A percentile compares a stretch with the other conserved stretches of the same genome.
These are phyloP conservation scores for Ashinkailepas kermadecensis DNA, from an alignment of 2,888 invertebrate genomes.

Conservation along the genomic window DNA sequence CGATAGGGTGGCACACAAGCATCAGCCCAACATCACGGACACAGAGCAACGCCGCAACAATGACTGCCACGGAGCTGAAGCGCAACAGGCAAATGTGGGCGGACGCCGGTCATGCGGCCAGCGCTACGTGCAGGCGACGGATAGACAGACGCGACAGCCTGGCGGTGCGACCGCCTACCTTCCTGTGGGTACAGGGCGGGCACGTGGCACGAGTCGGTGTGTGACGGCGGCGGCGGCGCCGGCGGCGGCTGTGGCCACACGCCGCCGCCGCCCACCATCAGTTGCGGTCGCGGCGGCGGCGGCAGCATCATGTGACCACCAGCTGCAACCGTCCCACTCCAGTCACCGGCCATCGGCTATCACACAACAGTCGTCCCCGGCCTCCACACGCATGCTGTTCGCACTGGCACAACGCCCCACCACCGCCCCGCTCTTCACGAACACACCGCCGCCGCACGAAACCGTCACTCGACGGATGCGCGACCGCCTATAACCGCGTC, in stretches of 20 bases:
- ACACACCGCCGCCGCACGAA: too few species aligned
- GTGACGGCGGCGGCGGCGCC: slow-evolving; percentile 24
- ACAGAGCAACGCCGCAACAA: too few species aligned
- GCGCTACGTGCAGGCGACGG: background rate
- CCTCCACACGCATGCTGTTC: slow-evolving; percentile 49
- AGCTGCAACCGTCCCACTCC: slow-evolving; percentile 43
- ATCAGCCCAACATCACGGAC: too few species aligned
- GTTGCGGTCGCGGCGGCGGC: slow-evolving; percentile 20
- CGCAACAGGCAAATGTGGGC: background rate
- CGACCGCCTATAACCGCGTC: too few species aligned
- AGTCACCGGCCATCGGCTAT: too few species aligned
- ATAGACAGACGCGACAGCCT: background rate
- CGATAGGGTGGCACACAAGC: too few species aligned
- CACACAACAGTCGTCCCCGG: slow-evolving; percentile 43
- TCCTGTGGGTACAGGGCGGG: background rate
- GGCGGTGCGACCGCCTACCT: background rate
- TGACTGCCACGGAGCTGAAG: too few species aligned
- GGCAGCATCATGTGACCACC: slow-evolving; percentile 35
- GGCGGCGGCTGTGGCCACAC: slow-evolving; percentile 1
- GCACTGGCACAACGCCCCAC: too few species aligned
- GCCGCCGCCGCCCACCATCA: background rate
- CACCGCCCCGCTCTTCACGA: too few species aligned
- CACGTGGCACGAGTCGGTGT: background rate
- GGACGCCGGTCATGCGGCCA: background rate
- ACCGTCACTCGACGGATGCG: too few species aligned